Percentiles rank a stretch among this genome's conserved stretches.
phyloP scores from a whole-genome alignment of 1,140 invertebrate species.

The Palaemon carinicauda region DNA sequence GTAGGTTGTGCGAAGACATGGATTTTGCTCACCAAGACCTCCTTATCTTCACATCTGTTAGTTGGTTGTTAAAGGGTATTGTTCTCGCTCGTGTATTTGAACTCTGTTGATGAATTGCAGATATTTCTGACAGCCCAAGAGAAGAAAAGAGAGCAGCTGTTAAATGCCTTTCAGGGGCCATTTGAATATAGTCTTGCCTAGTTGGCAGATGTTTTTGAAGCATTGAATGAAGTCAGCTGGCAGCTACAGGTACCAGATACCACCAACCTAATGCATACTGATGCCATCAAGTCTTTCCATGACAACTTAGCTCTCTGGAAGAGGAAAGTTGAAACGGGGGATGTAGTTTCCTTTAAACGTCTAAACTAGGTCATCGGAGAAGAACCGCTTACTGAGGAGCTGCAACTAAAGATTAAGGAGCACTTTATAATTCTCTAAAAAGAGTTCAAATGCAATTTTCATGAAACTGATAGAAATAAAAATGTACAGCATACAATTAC shows the following conservation, averaged over 20 bases:
- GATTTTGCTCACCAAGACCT: constrained; percentile 7
- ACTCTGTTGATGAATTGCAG: neutral
- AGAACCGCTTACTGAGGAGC: constrained; percentile 21
- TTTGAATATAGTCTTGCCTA: constrained; percentile 11
- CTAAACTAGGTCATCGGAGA: neutral
- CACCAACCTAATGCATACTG: too few relatives aligned
- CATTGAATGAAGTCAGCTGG: constrained; percentile 1
- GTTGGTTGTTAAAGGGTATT: neutral
- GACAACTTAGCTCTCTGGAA: too few relatives aligned
- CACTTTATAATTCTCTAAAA: neutral
- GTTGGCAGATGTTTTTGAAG: constrained; percentile 11
- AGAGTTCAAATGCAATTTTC: neutral
- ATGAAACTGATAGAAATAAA: neutral
- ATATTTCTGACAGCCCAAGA: constrained; percentile 2
- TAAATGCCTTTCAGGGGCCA: neutral
- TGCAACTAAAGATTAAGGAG: constrained; percentile 9
- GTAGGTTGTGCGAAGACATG: neutral
- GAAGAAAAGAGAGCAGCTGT: neutral
- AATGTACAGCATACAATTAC: neutral
- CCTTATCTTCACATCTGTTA: constrained; percentile 1
- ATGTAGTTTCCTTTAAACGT: constrained; percentile 8
- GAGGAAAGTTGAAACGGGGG: constrained; percentile 28
- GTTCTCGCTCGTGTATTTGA: constrained; percentile 6
- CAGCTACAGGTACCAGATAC: constrained; percentile 22
- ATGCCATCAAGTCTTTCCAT: constrained; percentile 4